These are phyloP conservation scores for Bemisia tabaci DNA, from an alignment of 1,140 invertebrate genomes.

Conservation along the genomic window DNA sequence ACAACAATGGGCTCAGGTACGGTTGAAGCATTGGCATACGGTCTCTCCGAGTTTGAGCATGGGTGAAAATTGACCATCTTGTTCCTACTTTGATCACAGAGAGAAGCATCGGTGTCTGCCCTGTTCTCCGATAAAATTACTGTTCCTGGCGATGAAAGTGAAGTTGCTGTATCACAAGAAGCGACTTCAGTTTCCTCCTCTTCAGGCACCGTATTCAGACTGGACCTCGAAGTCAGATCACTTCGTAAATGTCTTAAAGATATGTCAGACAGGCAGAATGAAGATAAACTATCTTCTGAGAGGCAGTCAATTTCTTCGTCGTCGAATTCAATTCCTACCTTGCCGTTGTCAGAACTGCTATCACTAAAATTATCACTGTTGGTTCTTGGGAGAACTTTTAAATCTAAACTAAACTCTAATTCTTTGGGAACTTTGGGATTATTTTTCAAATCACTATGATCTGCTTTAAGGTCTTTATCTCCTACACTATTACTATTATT, in stretches of 20 bases:
- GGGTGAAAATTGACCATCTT: neutral
- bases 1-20: neutral
- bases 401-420: neutral
- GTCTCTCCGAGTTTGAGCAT: neutral
- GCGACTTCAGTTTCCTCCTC: constrained; percentile 42
- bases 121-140: neutral
- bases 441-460: neutral
- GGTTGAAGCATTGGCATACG: neutral
- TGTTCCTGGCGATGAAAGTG: neutral
- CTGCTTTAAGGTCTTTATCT: neutral
- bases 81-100: neutral
- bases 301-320: neutral
- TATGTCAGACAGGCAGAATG: neutral
- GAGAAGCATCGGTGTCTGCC: neutral
- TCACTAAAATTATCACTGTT: neutral
- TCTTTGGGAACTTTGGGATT: neutral
- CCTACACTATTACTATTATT: neutral
- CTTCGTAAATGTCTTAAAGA: neutral
- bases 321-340: neutral
- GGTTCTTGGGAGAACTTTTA: neutral
- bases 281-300: neutral
- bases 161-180: neutral
- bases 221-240: constrained; percentile 3
- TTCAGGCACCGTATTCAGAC: constrained; percentile 42
- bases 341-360: neutral